phyloP scores from a whole-genome alignment of 2,888 invertebrate species.

The Apodemia duryi region DNA sequence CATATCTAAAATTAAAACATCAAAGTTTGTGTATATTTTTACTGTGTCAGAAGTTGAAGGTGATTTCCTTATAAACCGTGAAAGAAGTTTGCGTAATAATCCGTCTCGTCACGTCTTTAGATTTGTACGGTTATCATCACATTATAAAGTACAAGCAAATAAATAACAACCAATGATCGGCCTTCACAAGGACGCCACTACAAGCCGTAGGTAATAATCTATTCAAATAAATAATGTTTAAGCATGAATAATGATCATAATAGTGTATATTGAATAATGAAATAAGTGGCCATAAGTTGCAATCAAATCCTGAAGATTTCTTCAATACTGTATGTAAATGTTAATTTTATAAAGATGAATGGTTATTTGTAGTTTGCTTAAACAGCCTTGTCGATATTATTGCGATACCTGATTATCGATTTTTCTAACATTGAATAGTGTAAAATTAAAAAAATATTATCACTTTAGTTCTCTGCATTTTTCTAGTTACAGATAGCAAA shows the following conservation, averaged over 20 bases:
- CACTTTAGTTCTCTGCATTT: not conserved
- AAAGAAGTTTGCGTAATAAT: constrained; percentile 54
- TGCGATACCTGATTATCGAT: not conserved
- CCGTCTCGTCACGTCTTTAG: constrained; percentile 51
- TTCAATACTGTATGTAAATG: constrained; percentile 2
- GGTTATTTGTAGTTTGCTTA: constrained; percentile 3
- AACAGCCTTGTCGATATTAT: constrained; percentile 9
- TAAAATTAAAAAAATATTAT: not conserved
- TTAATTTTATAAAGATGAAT: constrained; percentile 16
- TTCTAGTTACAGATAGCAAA: not conserved
- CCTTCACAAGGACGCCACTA: constrained; percentile 64
- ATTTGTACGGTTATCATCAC: constrained; percentile 44
- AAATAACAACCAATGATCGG: constrained; percentile 52
- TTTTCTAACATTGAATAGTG: not conserved
- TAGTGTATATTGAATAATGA: constrained; percentile 11
- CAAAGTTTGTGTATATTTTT: constrained; percentile 57
- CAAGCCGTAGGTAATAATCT: constrained; percentile 22
- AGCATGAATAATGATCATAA: constrained; percentile 15
- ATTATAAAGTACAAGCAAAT: constrained; percentile 36
- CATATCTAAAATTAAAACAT: constrained; percentile 62
- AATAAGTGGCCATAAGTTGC: constrained; percentile 14
- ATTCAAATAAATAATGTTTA: constrained; percentile 14
- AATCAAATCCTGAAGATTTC: constrained; percentile 15
- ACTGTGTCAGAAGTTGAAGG: constrained; percentile 66
- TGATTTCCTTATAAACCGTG: constrained; percentile 66